Evolutionary conservation across 2,888 invertebrate genomes (phyloP).

Genomic region (Isoperla grammatica): DNA sequence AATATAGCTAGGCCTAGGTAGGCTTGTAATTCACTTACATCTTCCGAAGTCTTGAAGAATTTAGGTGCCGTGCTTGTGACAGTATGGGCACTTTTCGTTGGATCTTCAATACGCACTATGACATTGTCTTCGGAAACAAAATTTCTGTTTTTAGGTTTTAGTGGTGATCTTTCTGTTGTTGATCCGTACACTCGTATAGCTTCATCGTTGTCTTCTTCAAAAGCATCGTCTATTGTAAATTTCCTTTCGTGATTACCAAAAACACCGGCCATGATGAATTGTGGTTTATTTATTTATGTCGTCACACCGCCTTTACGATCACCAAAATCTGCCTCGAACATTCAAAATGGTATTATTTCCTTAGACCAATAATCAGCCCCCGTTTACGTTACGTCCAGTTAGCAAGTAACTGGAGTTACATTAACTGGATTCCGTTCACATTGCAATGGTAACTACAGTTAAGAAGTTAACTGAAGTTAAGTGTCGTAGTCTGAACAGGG

Average conservation of each 20-base stretch:
- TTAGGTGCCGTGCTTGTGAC: constrained; percentile 28
- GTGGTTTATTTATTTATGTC: no score
- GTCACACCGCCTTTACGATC: no score
- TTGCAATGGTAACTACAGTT: no score
- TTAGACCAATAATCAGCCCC: no score
- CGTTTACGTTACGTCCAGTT: no score
- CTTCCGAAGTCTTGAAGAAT: constrained; percentile 35
- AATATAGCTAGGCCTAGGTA: no score
- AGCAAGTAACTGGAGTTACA: no score
- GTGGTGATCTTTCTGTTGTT: constrained; percentile 64
- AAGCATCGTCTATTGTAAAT: constrained; percentile 79
- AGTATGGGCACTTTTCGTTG: constrained; percentile 29
- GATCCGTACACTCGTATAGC: constrained; percentile 76
- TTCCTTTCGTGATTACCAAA: constrained; percentile 25
- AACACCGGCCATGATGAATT: constrained; percentile 26
- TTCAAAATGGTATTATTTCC: no score
- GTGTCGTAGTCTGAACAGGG: no score
- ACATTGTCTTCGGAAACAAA: constrained; percentile 49
- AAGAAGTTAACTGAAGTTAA: no score
- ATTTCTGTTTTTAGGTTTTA: constrained; percentile 50
- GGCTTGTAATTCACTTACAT: constrained; percentile 36
- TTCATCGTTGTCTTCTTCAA: constrained; percentile 80
- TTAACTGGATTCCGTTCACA: no score
- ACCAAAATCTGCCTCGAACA: no score
- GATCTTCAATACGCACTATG: constrained; percentile 47